A percentile compares a stretch with the other conserved stretches of the same genome.
Conservation (phyloP, 2,888 invertebrate species). For the Dicranocentrus wangi region DNA sequence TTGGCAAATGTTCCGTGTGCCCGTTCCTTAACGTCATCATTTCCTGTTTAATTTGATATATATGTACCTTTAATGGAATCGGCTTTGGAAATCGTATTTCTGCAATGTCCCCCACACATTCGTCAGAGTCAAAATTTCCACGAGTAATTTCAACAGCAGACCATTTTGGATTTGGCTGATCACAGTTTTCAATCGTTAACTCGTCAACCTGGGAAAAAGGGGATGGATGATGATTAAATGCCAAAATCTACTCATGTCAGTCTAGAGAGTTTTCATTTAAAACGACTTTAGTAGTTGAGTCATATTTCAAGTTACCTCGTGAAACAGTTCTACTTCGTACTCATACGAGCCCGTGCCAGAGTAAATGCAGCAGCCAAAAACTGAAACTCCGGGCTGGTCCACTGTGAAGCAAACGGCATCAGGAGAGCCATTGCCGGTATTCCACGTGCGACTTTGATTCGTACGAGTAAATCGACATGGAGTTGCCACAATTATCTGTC, state of each 20-base stretch:
- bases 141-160: conserved; percentile 88
- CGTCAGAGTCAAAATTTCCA: conserved; percentile 88
- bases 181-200: conserved; percentile 68
- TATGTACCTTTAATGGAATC: conserved; percentile 88
- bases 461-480: conserved; percentile 92
- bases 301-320: conserved; percentile 66
- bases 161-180: conserved; percentile 79
- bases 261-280: too few relatives aligned
- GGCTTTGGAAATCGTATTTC: conserved; percentile 93
- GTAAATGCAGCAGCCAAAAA: conserved; percentile 92
- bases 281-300: neutral
- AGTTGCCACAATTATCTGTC: conserved; percentile 87
- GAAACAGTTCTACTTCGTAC: conserved; percentile 90
- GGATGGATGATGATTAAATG: too few relatives aligned
- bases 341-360: conserved; percentile 91
- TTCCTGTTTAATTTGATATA: too few relatives aligned
- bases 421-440: conserved; percentile 96
- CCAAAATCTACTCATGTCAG: too few relatives aligned
- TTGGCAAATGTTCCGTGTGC: too few relatives aligned
- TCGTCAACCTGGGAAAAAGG: conserved; percentile 69
- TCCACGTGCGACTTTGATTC: conserved; percentile 94
- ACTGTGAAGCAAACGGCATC: conserved; percentile 97
- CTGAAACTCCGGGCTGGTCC: conserved; percentile 89
- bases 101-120: conserved; percentile 86
- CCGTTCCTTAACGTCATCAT: too few relatives aligned